Evolutionary conservation across 1,140 invertebrate genomes (phyloP).

Genomic region (Apocrypta bakeri): DNA sequence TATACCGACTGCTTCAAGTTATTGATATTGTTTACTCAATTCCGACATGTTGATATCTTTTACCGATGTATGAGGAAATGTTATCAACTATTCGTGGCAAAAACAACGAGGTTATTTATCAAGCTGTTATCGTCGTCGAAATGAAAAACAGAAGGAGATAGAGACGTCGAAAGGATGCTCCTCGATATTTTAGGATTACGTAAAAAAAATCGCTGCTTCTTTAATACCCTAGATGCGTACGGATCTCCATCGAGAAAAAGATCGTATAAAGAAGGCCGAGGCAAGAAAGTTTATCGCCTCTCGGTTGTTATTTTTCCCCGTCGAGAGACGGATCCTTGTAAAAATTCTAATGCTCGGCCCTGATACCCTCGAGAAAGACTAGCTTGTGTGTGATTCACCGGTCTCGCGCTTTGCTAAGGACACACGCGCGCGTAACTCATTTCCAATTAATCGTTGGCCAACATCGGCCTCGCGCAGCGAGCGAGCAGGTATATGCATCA

Average conservation of each 20-base stretch:
- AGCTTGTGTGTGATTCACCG: constrained; percentile 44
- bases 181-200: neutral
- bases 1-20: too few relatives aligned
- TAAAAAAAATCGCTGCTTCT: neutral
- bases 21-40: too few relatives aligned
- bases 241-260: neutral
- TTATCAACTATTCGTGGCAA: too few relatives aligned
- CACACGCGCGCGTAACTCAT: constrained; percentile 23
- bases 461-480: neutral
- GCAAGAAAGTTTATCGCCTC: constrained; percentile 20
- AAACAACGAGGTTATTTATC: too few relatives aligned
- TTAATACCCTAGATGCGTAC: neutral
- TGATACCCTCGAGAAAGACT: constrained; percentile 31
- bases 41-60: too few relatives aligned
- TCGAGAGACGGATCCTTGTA: constrained; percentile 40
- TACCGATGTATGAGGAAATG: too few relatives aligned
- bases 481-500: too few relatives aligned
- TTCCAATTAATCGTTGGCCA: constrained; percentile 28
- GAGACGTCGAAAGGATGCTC: too few relatives aligned
- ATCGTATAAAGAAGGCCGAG: neutral
- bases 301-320: constrained; percentile 6
- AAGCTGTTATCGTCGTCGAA: too few relatives aligned
- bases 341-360: constrained; percentile 49
- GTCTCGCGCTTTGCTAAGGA: constrained; percentile 52
- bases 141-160: too few relatives aligned